Evolutionary conservation across 1,140 invertebrate species (phyloP).

Genomic region (Linepithema humile): DNA sequence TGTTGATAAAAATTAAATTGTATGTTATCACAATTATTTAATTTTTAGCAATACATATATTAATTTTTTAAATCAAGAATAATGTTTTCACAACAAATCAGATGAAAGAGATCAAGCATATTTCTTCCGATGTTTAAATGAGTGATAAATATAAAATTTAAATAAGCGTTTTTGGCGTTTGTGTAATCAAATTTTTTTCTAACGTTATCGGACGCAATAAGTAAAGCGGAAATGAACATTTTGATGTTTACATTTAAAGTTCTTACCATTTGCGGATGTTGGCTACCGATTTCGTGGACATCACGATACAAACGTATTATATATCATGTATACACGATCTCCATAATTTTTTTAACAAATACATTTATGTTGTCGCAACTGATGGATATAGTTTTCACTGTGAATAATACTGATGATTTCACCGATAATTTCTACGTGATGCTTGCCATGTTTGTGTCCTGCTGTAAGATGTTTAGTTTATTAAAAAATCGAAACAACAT

Average conservation of each 20-base stretch:
- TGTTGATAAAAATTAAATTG: no score
- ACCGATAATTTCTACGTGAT: slow-evolving; percentile 55
- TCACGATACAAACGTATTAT: background rate
- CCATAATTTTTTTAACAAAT: slow-evolving; percentile 26
- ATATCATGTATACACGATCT: slow-evolving; percentile 7
- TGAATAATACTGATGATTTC: no score
- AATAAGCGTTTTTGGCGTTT: background rate
- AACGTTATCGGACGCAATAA: background rate
- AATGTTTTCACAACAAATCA: no score
- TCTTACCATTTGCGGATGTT: slow-evolving; percentile 57
- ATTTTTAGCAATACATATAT: no score
- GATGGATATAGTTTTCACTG: slow-evolving; percentile 35
- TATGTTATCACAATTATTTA: no score
- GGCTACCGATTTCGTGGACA: slow-evolving; percentile 33
- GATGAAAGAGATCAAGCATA: no score
- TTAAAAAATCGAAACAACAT: slow-evolving; percentile 36
- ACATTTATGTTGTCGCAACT: slow-evolving; percentile 55
- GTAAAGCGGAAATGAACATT: background rate
- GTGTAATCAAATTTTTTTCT: background rate
- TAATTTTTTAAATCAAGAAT: no score
- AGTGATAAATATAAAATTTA: background rate
- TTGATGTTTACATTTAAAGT: slow-evolving; percentile 52
- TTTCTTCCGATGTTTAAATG: background rate
- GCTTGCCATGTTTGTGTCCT: slow-evolving; percentile 33
- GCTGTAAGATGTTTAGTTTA: slow-evolving; percentile 52